phyloP scores from a whole-genome alignment of 2,113 vertebrate species.

The Steatornis caripensis region DNA sequence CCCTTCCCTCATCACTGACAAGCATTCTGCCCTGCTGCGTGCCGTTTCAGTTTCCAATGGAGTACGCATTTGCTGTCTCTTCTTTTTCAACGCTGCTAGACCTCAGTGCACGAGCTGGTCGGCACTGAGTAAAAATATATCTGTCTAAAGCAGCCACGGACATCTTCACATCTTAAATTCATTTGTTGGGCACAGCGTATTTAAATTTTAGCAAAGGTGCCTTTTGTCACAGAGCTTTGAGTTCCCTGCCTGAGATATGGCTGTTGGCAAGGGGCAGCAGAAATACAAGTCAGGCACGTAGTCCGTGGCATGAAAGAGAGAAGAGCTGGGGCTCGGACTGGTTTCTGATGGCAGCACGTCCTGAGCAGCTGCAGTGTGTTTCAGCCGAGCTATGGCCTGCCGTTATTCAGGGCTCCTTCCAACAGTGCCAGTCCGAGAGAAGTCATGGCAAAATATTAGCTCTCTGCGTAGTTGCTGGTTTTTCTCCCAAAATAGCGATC shows the following conservation, averaged over 20 bases:
- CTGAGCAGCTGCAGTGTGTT: constrained; percentile 28
- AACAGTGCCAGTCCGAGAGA: neutral
- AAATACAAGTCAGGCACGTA: neutral
- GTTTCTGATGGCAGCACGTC: constrained; percentile 14
- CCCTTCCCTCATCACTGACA: neutral
- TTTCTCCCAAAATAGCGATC: neutral
- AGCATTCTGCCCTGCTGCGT: neutral
- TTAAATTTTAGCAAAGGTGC: neutral
- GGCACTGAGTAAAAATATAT: neutral
- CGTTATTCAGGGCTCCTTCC: neutral
- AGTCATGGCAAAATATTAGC: neutral
- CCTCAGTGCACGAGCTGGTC: neutral
- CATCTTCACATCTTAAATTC: neutral
- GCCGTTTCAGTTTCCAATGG: neutral
- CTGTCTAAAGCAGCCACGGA: neutral
- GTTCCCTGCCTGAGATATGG: neutral
- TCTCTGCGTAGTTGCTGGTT: neutral
- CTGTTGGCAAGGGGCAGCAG: neutral
- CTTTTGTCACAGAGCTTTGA: neutral
- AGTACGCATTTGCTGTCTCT: neutral
- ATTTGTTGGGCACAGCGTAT: neutral
- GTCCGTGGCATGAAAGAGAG: neutral
- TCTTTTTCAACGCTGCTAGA: neutral
- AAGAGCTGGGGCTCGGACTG: neutral
- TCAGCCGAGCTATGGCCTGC: constrained; percentile 11